Evolutionary conservation across 2,113 vertebrate genomes (phyloP), one percentile per base, ranked within the genome.

Genomic region (Leucosticte australis): DNA sequence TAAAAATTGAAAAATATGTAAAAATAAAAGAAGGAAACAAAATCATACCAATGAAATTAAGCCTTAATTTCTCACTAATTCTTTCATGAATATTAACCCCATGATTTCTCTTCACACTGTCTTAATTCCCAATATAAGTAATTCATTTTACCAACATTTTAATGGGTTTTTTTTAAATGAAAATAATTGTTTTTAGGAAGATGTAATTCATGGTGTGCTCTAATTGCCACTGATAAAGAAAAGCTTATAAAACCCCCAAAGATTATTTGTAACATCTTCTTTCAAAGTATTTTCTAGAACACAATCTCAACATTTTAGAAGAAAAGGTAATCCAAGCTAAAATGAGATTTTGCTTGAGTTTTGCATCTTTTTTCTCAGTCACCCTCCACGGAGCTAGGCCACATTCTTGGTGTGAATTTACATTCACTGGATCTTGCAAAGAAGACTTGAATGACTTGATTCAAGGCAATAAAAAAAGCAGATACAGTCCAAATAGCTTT

Each of bases 11-110:
- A 60, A 20, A 57, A 28, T 3, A 42, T 35, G 3, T 8, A 60
- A 90, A 89, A 75, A 74, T 17, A 14, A 50, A 56, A 80, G 1
- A 35, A 4, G 1, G 9, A 42, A 55, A 22, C 14, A 74, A 81
- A 84, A 46, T 10, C 16, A 24, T 27, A 42, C 0, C 13, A 59
- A 42, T 16, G 4, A 91, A 68, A 90, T 35, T 35, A 30, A 33
- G 6, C 12, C 18, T 23, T 53, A 67, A 52, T 71, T 76, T 9
- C 13, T 55, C 70, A 30, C 1, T 18, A 74, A 52, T 47, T n/a
- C 3, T 71, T 76, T 70, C 5, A 62, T 59, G 0, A 71, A n/a
- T 74, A 56, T 33, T 47, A 68, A 47, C 0, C 0, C 14, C 9
- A 14, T 3, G 0, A 31, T 52, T 67, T 68, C 1, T 70, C 44